Conservation (phyloP, 2,888 invertebrate species). For the Prenolepis imparis region DNA sequence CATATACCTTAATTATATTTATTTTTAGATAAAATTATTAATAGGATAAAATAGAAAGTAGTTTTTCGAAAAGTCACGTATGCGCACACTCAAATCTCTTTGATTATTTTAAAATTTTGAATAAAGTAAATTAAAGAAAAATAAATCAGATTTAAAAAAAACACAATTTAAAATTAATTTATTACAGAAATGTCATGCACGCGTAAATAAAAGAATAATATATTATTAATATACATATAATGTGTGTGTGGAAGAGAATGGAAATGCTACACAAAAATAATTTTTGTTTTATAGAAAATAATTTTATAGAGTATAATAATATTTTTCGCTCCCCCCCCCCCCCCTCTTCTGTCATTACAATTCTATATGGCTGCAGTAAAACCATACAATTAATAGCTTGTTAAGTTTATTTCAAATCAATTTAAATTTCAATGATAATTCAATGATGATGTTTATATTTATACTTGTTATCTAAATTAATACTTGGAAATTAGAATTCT, state of each 20-base stretch:
- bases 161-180: background rate
- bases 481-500: background rate
- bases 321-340: background rate
- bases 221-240: background rate
- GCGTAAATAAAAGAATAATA: background rate
- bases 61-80: background rate
- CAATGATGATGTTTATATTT: background rate
- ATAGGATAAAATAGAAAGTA: background rate
- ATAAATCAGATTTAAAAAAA: background rate
- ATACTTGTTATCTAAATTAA: background rate
- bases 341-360: background rate
- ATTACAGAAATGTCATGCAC: background rate
- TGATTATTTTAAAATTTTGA: background rate
- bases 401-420: background rate
- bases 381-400: background rate
- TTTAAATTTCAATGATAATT: background rate
- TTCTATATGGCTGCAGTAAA: background rate
- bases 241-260: no score
- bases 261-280: background rate
- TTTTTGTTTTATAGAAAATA: background rate
- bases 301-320: background rate
- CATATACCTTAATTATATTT: background rate
- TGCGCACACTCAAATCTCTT: background rate
- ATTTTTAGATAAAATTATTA: slow-evolving; percentile 1
- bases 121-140: background rate